These are phyloP conservation scores for Hoplodrina blanda DNA, from an alignment of 2,888 invertebrate species.

Conservation along the genomic window DNA sequence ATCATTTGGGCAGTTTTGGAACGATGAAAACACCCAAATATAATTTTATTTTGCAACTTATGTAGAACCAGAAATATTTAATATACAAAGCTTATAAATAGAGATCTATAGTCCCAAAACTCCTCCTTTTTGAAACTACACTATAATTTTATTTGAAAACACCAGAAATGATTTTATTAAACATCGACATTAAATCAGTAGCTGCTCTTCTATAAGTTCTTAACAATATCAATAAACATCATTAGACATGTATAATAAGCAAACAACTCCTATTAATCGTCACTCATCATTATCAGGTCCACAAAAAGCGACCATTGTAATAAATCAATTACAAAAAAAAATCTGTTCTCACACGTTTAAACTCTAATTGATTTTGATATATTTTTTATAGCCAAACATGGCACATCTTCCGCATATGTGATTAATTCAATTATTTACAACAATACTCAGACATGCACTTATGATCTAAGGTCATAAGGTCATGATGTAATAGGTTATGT, in stretches of 20 bases:
- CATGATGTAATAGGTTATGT: slow-evolving; percentile 82
- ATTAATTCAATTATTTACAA: slow-evolving; percentile 68
- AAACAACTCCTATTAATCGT: slow-evolving; percentile 10
- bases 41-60: background rate
- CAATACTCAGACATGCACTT: slow-evolving; percentile 76
- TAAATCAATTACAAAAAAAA: slow-evolving; percentile 35
- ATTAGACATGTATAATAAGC: slow-evolving; percentile 6
- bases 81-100: too few species aligned
- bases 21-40: background rate
- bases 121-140: too few species aligned
- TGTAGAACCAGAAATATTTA: too few species aligned
- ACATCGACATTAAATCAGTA: too few species aligned
- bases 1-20: background rate
- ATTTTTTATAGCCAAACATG: slow-evolving; percentile 60
- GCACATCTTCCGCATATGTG: slow-evolving; percentile 73
- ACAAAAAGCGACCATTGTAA: slow-evolving; percentile 42
- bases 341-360: slow-evolving; percentile 49
- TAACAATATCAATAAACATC: background rate
- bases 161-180: too few species aligned
- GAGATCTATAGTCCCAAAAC: too few species aligned
- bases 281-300: slow-evolving; percentile 8
- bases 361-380: slow-evolving; percentile 57
- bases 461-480: slow-evolving; percentile 69
- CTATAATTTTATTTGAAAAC: too few species aligned
- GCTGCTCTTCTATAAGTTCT: too few species aligned